Percentiles rank a stretch among this genome's conserved stretches.
Conservation (phyloP, 2,113 vertebrate genomes). For the Elachura formosa region DNA sequence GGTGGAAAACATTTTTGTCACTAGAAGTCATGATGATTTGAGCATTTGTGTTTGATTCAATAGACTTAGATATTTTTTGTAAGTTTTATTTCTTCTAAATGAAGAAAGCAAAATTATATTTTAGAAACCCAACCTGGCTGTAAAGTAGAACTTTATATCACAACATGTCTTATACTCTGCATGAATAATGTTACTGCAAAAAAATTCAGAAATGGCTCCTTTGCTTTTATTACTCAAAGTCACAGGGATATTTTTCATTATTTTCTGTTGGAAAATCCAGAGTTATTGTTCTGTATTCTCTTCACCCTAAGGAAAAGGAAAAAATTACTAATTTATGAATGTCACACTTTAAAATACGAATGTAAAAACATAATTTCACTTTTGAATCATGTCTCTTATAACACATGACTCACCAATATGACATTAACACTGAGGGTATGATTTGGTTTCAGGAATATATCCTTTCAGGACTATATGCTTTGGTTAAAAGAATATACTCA, state of each 20-base stretch:
- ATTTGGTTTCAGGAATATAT: background rate
- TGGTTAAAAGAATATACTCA: background rate
- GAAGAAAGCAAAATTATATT: background rate
- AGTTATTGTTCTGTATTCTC: background rate
- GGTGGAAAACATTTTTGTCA: background rate
- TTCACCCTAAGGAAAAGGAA: background rate
- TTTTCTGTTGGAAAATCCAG: background rate
- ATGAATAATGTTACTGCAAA: background rate
- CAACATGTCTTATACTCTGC: background rate
- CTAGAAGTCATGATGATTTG: background rate
- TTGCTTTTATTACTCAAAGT: background rate
- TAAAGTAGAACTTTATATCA: background rate
- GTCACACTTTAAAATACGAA: background rate
- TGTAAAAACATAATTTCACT: background rate
- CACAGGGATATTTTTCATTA: background rate
- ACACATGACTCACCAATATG: background rate
- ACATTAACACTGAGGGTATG: background rate
- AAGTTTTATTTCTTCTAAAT: background rate
- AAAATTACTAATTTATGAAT: background rate
- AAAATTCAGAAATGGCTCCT: background rate
- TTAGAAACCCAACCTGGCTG: background rate
- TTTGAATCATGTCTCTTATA: background rate
- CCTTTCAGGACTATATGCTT: too few relatives aligned
- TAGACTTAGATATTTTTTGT: background rate
- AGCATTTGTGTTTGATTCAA: background rate